Percentiles rank a stretch among this genome's conserved stretches.
Conservation (phyloP, 2,888 invertebrate species). For the Hyposoter didymator region DNA sequence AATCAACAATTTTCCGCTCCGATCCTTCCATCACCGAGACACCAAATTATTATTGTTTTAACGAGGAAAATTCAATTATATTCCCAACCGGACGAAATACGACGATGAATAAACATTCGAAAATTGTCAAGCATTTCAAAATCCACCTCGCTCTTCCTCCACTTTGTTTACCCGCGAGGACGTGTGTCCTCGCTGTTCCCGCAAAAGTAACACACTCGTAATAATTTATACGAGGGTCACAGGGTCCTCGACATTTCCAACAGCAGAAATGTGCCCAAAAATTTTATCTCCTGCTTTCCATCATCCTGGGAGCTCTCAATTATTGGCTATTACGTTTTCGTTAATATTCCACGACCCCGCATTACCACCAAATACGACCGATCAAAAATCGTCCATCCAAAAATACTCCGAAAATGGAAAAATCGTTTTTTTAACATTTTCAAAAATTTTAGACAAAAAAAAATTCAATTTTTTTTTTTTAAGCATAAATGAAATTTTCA, state of each 20-base stretch:
- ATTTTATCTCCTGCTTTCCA: neutral
- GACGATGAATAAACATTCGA: neutral
- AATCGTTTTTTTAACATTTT: neutral
- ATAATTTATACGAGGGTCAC: neutral
- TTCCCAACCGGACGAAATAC: neutral
- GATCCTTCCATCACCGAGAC: slow-evolving; percentile 1
- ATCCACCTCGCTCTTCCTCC: neutral
- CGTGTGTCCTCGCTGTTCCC: neutral
- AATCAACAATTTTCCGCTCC: neutral
- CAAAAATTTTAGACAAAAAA: neutral
- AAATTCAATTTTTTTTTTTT: neutral
- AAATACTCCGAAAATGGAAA: neutral
- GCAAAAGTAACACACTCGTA: neutral
- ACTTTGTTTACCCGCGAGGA: neutral
- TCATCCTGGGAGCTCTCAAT: neutral
- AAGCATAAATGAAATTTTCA: too few species aligned
- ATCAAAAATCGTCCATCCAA: neutral
- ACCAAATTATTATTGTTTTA: slow-evolving; percentile 3
- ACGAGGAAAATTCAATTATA: slow-evolving; percentile 4
- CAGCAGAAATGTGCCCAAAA: neutral
- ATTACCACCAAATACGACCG: neutral
- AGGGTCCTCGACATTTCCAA: neutral
- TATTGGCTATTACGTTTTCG: neutral
- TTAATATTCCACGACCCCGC: neutral
- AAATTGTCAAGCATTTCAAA: neutral